Evolutionary conservation across 2,888 invertebrate species (phyloP).

Genomic region (Torymus texanus): DNA sequence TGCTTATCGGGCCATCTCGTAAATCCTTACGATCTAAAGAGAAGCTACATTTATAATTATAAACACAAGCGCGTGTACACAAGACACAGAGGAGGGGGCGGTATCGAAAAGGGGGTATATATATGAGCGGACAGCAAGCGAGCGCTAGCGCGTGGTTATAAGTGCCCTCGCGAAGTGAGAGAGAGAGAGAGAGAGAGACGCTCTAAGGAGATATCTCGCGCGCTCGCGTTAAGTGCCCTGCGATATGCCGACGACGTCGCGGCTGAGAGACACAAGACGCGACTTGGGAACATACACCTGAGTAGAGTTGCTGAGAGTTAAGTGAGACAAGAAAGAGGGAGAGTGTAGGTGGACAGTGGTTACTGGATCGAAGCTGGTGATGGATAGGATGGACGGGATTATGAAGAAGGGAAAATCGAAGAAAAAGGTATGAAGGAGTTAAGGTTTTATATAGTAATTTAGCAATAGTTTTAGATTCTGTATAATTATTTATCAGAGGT

Average conservation of each 20-base stretch:
- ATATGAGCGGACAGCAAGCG: no score
- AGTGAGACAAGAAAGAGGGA: no score
- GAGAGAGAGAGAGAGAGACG: constrained; percentile 53
- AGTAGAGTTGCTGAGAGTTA: no score
- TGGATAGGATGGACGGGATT: constrained; percentile 60
- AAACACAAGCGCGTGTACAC: no score
- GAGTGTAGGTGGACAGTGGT: not conserved
- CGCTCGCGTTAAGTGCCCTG: constrained; percentile 66
- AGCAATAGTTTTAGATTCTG: not conserved
- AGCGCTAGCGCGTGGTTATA: no score
- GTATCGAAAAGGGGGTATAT: no score
- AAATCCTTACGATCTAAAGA: no score
- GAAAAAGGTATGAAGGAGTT: constrained; percentile 61
- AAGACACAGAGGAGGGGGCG: no score
- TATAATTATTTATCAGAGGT: constrained; percentile 7
- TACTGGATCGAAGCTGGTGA: not conserved
- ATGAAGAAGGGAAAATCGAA: constrained; percentile 57
- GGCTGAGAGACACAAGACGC: not conserved
- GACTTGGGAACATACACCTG: no score
- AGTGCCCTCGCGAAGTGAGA: not conserved
- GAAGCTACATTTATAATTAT: no score
- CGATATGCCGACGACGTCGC: constrained; percentile 64
- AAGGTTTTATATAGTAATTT: no score
- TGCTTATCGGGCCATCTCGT: no score
- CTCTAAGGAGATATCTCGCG: constrained; percentile 67